phyloP scores from a whole-genome alignment of 2,797 vertebrate species.

The Columba guinea region DNA sequence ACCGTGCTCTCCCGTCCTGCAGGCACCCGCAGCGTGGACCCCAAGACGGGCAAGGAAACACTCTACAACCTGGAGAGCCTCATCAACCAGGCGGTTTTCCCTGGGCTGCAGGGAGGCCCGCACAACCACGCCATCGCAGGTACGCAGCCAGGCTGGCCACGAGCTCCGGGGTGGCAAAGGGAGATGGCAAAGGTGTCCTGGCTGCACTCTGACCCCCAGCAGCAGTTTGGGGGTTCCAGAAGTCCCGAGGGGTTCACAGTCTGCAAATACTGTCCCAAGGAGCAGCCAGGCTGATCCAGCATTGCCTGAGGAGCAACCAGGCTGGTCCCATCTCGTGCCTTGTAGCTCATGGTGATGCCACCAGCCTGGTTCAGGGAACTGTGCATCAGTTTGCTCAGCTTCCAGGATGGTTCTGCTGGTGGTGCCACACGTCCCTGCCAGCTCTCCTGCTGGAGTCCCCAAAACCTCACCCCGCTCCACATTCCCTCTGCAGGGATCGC shows the following conservation, averaged over 20 bases:
- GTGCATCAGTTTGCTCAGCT: background rate
- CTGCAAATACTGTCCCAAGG: background rate
- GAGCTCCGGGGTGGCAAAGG: background rate
- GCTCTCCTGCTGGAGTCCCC: background rate
- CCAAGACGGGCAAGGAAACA: slow-evolving; percentile 89
- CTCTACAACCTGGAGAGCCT: slow-evolving; percentile 90
- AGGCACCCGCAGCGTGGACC: slow-evolving; percentile 89
- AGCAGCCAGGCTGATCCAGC: background rate
- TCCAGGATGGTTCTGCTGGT: background rate
- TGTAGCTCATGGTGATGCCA: fast-evolving
- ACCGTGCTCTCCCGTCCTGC: background rate
- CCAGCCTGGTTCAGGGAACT: background rate
- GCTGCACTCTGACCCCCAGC: background rate
- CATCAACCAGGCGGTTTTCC: slow-evolving; percentile 96
- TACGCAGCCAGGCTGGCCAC: background rate
- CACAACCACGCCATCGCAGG: slow-evolving; percentile 98
- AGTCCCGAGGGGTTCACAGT: background rate
- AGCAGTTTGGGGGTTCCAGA: background rate
- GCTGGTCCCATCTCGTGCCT: background rate
- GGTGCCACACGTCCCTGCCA: fast-evolving
- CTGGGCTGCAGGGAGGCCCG: slow-evolving; percentile 96
- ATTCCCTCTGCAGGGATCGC: slow-evolving; percentile 83
- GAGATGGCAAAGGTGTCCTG: background rate
- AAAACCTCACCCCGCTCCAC: background rate
- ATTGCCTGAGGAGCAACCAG: background rate